Conservation (phyloP, 2,797 vertebrate genomes). For the Rhabdophis nuchalis region DNA sequence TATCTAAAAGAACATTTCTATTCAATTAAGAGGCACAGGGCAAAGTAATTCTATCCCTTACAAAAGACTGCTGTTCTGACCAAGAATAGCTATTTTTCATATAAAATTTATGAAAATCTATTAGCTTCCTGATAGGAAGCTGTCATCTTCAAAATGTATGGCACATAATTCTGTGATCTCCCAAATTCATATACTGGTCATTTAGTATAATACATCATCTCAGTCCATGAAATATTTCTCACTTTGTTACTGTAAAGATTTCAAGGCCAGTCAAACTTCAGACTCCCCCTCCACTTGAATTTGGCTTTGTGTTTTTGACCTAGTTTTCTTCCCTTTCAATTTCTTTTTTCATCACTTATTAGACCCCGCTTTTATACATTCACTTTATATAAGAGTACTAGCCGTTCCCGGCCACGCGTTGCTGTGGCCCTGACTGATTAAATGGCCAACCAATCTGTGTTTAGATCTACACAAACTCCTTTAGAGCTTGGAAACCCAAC, state of each 20-base stretch:
- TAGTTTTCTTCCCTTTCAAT: neutral
- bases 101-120: conserved; percentile 21
- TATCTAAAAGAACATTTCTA: neutral
- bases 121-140: conserved; percentile 7
- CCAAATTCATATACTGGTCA: conserved; percentile 20
- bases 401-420: too few relatives aligned
- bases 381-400: neutral
- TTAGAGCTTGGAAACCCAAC: neutral
- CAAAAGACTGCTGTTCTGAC: neutral
- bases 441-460: too few relatives aligned
- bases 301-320: neutral
- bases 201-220: conserved; percentile 21
- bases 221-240: conserved; percentile 8
- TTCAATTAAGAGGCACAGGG: neutral
- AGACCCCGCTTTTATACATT: neutral
- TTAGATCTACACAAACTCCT: neutral
- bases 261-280: conserved; percentile 10
- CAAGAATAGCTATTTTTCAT: conserved; percentile 21
- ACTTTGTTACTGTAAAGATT: neutral
- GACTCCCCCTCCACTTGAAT: neutral
- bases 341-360: neutral
- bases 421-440: too few relatives aligned
- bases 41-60: accelerated
- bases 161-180: conserved; percentile 16
- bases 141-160: conserved; percentile 21